Percentiles rank a stretch among this genome's conserved stretches.
Conservation (phyloP, 2,888 invertebrate species). For the Oscheius onirici region DNA sequence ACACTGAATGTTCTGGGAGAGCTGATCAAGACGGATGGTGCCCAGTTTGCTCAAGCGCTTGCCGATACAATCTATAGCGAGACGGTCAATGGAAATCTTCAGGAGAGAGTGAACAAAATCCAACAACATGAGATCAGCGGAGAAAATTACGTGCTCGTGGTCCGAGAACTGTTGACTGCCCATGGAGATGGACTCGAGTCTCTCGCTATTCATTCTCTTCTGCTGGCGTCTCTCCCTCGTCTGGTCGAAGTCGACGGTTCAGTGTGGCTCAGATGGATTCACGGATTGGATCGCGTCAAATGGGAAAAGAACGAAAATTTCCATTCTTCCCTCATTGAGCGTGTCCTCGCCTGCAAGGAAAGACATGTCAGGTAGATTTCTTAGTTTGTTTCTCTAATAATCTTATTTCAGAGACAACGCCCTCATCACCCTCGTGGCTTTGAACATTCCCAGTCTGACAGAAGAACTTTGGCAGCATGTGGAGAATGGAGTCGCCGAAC, state of each 20-base stretch:
- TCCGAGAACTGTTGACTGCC: background rate
- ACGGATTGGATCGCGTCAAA: constrained; percentile 44
- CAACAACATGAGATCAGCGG: background rate
- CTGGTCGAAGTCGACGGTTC: constrained; percentile 61
- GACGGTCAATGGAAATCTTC: constrained; percentile 42
- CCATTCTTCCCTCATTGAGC: constrained; percentile 38
- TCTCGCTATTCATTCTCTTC: constrained; percentile 50
- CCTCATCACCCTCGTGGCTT: constrained; percentile 87
- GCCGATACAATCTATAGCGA: constrained; percentile 47
- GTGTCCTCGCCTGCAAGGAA: constrained; percentile 44
- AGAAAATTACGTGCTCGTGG: constrained; percentile 3
- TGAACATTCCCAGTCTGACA: constrained; percentile 77
- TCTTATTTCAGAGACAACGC: constrained; percentile 88
- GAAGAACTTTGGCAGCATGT: constrained; percentile 50
- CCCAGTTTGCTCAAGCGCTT: constrained; percentile 42
- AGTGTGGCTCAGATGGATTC: constrained; percentile 60
- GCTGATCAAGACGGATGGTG: constrained; percentile 35
- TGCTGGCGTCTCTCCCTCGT: constrained; percentile 48
- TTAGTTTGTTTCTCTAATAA: background rate
- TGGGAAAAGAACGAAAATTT: constrained; percentile 48
- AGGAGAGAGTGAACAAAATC: constrained; percentile 12
- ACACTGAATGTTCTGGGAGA: constrained; percentile 37
- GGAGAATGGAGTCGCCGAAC: constrained; percentile 39
- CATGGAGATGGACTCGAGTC: constrained; percentile 37
- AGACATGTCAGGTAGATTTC: constrained; percentile 39